Evolutionary conservation across 2,113 vertebrate genomes (phyloP).

Genomic region (Grammomys dolichurus): DNA sequence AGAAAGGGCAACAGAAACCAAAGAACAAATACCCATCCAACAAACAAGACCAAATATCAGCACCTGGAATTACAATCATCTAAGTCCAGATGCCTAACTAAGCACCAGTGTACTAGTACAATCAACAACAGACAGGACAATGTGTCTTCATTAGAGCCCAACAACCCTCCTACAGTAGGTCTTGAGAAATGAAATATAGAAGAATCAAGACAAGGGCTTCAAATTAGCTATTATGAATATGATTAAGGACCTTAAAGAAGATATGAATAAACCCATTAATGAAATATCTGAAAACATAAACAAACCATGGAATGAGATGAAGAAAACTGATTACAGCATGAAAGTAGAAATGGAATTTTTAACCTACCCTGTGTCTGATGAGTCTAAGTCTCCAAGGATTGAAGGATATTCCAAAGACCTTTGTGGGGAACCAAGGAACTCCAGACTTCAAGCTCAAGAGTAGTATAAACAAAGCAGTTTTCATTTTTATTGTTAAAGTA

Average conservation of each 20-base stretch:
- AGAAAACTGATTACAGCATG: not conserved
- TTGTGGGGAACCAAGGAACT: not conserved
- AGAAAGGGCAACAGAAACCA: not conserved
- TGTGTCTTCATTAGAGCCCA: not conserved
- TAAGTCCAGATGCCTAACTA: not conserved
- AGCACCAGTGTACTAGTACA: not conserved
- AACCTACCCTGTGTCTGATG: not conserved
- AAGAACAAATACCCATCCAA: not conserved
- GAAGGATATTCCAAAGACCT: not conserved
- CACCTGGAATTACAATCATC: not conserved
- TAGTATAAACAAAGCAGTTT: not conserved
- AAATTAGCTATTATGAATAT: not conserved
- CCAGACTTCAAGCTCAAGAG: not conserved
- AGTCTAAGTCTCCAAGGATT: not conserved
- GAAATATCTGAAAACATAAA: not conserved
- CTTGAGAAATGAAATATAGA: not conserved
- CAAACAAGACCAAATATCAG: not conserved
- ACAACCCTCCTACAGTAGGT: not conserved
- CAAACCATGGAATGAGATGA: not conserved
- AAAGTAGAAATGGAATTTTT: not conserved
- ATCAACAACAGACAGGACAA: not conserved
- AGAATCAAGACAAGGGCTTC: not conserved
- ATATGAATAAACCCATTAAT: not conserved
- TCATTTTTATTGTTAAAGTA: not conserved
- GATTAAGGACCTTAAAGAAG: not conserved